These are phyloP conservation scores for Sorex maritimensis DNA, from an alignment of 2,797 vertebrate genomes.

Conservation along the genomic window DNA sequence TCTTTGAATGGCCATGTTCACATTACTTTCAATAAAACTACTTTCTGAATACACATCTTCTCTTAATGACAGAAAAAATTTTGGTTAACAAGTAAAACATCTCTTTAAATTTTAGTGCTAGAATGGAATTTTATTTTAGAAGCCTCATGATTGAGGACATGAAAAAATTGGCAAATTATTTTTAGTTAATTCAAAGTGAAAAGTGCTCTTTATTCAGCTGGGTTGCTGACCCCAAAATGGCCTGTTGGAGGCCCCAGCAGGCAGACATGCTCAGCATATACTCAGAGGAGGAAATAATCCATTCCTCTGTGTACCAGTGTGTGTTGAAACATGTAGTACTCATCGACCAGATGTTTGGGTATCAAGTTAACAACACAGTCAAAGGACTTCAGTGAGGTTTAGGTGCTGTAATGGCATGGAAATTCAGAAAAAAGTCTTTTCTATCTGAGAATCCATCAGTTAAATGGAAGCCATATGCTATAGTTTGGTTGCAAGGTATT, in stretches of 20 bases:
- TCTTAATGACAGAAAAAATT: conserved; percentile 34
- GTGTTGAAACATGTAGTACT: background rate
- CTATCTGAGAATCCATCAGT: background rate
- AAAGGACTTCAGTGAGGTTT: background rate
- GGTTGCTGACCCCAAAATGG: background rate
- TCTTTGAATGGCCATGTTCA: conserved; percentile 52
- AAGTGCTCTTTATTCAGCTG: background rate
- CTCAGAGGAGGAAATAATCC: background rate
- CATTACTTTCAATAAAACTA: conserved; percentile 37
- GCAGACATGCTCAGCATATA: background rate
- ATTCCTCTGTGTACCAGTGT: background rate
- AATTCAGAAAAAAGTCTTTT: background rate
- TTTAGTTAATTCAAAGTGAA: conserved; percentile 49
- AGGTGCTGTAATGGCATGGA: background rate
- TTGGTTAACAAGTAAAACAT: conserved; percentile 50
- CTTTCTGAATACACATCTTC: conserved; percentile 62
- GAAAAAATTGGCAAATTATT: conserved; percentile 54
- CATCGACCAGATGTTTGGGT: background rate
- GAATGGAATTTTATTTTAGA: conserved; percentile 63
- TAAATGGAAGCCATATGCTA: background rate
- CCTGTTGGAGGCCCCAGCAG: background rate
- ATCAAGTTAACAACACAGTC: conserved; percentile 13
- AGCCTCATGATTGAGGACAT: conserved; percentile 31
- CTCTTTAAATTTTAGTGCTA: conserved; percentile 31
- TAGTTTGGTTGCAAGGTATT: background rate